Percentiles rank a stretch among this genome's conserved stretches.
Conservation (phyloP, 2,113 vertebrate species). For the Dendropsophus ebraccatus region DNA sequence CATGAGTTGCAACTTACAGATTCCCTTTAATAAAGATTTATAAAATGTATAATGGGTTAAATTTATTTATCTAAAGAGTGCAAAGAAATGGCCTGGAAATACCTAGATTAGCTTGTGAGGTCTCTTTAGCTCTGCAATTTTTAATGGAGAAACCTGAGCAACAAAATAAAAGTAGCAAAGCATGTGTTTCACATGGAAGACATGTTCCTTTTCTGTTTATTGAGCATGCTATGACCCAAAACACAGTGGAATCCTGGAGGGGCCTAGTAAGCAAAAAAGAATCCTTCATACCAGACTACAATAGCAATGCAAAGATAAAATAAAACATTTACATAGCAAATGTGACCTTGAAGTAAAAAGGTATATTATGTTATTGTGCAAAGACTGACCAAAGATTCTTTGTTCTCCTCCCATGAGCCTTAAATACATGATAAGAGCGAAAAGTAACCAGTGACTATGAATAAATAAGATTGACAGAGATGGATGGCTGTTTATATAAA, state of each 20-base stretch:
- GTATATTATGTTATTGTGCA: constrained; percentile 24
- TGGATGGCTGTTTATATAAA: constrained; percentile 50
- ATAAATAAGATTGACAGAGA: constrained; percentile 14
- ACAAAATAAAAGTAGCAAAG: not conserved
- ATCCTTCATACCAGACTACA: constrained; percentile 29
- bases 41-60: too few relatives aligned
- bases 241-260: constrained; percentile 10
- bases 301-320: constrained; percentile 33
- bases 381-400: constrained; percentile 37
- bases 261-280: constrained; percentile 32
- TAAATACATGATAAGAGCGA: constrained; percentile 44
- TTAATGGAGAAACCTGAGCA: too few relatives aligned
- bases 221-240: not conserved
- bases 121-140: not conserved
- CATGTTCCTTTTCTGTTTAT: not conserved
- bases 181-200: not conserved
- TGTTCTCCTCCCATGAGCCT: constrained; percentile 39
- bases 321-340: constrained; percentile 35
- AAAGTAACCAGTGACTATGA: constrained; percentile 42
- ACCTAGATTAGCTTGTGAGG: not conserved
- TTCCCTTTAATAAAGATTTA: too few relatives aligned
- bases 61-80: too few relatives aligned
- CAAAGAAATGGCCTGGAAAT: too few relatives aligned
- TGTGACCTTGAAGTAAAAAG: constrained; percentile 40
- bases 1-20: too few relatives aligned